Evolutionary conservation across 2,113 vertebrate species (phyloP).

Genomic region (Psittacus erithacus): DNA sequence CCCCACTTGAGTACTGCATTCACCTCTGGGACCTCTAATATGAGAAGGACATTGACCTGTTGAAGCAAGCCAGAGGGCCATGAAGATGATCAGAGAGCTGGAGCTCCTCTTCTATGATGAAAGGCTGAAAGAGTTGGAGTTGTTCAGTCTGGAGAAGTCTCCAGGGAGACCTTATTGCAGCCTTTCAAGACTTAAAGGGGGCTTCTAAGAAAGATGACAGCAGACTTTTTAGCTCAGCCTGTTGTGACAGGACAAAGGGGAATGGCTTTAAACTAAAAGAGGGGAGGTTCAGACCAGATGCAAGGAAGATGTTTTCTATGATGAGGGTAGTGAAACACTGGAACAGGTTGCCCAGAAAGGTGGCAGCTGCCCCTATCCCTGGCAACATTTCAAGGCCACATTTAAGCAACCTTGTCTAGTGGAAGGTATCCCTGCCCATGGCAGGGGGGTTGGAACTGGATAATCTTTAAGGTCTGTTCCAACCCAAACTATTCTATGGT

Average conservation of each 20-base stretch:
- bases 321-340: not conserved
- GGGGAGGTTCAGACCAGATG: not conserved
- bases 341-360: not conserved
- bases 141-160: not conserved
- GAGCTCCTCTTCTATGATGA: not conserved
- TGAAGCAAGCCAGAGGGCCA: not conserved
- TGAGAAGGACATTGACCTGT: not conserved
- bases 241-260: not conserved
- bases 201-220: not conserved
- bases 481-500: not conserved
- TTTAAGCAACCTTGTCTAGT: not conserved
- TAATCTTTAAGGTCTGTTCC: not conserved
- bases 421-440: not conserved
- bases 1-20: not conserved
- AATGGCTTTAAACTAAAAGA: not conserved
- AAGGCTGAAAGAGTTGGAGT: not conserved
- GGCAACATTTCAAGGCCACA: not conserved
- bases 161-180: not conserved
- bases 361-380: not conserved
- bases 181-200: not conserved
- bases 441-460: not conserved
- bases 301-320: not conserved
- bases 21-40: not conserved
- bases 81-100: not conserved
- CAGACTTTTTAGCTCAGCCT: not conserved